Evolutionary conservation across 35 echinoderm and acorn worm species (phyloP).

Genomic region (Stichopus chloronotus): DNA sequence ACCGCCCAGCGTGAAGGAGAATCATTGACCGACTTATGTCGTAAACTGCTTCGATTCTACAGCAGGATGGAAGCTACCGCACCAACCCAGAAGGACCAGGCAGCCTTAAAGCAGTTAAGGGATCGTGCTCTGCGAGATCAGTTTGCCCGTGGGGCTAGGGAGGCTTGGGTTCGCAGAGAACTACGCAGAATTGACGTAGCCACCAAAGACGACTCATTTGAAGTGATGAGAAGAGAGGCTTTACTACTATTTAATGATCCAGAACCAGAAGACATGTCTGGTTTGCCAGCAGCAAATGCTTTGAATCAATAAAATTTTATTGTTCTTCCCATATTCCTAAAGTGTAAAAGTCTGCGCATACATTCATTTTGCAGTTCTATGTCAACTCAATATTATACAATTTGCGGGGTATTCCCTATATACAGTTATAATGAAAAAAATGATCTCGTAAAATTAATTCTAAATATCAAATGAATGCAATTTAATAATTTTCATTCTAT

Average conservation of each 20-base stretch:
- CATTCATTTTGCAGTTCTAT: no score
- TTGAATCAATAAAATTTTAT: no score
- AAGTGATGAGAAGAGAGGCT: not conserved
- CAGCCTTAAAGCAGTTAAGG: not conserved
- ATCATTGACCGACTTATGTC: not conserved
- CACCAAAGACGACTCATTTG: not conserved
- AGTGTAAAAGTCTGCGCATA: no score
- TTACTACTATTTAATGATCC: not conserved
- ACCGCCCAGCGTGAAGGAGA: not conserved
- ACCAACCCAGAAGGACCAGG: not conserved
- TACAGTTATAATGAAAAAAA: no score
- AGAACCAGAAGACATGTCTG: not conserved
- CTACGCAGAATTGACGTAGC: constrained; percentile 15
- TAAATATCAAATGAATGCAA: no score
- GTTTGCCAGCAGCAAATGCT: not conserved
- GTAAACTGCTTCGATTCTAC: not conserved
- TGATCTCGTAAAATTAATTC: no score
- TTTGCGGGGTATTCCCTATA: no score
- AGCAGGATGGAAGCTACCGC: constrained; percentile 30
- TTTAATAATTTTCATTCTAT: no score
- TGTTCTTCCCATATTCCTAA: no score
- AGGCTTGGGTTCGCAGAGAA: constrained; percentile 22
- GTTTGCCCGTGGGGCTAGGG: constrained; percentile 18
- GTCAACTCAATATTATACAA: no score
- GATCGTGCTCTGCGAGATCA: not conserved